Base-by-base conservation (phyloP, 1,140 invertebrate genomes). In the Hesperophylax magnus region DNA sequence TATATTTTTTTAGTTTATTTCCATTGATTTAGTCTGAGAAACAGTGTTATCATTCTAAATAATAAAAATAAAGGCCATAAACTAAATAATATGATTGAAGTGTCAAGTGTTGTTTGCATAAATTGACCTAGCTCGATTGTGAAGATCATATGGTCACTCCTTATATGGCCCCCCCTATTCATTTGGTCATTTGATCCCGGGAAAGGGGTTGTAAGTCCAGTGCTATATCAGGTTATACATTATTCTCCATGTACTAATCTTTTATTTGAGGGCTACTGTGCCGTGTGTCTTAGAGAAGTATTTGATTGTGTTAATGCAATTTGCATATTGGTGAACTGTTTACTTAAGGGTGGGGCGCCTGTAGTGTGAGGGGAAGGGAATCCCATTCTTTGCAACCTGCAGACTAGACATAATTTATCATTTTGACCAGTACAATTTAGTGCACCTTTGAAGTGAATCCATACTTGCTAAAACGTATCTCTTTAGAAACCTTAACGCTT, bases 261-360 rank as follows among this genome's bases (percentile, higher is more conserved):
- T 82, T 82, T 69, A 27, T 83, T 83, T 75, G 31, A 27, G 11
- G 27, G n/a, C 54, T 65, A 78, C 77, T 80, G 54, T 80, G 54
- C 22, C 58, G 76, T 77, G 76, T 80, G 79, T 80, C 78, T 83
- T 80, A 83, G 56, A 60, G 31, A 22, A 58, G 47, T 61, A n/a
- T 74, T 54, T 65, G 47, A 72, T 72, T 72, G 69, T 72, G 69
- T 52, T 24, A n/a, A 52, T n/a, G 27, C 15, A 77, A 77, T 77
- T 77, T 77, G 75, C 75, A 77, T 77, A 77, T 15, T 63, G 60
- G n/a, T 20, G 24, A 18, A 34, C 60, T 77, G 75, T 77, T 77
- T 77, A 76, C 60, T 77, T 65, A 63, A 53, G 60, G 58, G 58
- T 77, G 15, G 17, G 11, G 65, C 20, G 7, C 17, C 6, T 69